Evolutionary conservation across 2,888 invertebrate genomes (phyloP), one percentile per base, ranked within the genome.

Genomic region (Sarcophaga variegata): DNA sequence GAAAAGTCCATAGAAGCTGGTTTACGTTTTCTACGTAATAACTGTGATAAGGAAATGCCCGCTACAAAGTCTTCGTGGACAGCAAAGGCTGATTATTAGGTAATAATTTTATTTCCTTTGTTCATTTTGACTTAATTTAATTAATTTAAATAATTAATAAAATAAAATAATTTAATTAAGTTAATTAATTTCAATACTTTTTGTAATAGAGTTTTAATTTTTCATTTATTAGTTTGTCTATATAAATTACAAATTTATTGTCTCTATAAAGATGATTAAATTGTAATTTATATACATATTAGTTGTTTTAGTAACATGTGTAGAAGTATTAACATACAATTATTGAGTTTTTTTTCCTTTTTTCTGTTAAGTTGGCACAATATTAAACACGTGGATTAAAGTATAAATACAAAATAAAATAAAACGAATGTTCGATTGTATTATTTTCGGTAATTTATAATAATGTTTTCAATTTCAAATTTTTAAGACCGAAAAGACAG

Each of bases 1-100:
- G 94, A 94, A 84, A 93, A 94, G 17, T 94, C 95, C 0, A 95
- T 95, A 78, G 94, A 94, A 89, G 95, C 94, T 12, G 95, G 95
- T 0, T 90, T 95, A 22, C 93, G 93, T 85, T 95, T 94, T 91
- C 91, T 95, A 62, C 93, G 95, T 22, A 91, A 95, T 64, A 94
- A 94, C 90, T 93, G 94, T n/a, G 95, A 95, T 89, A 94, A 94
- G 78, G 91, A 91, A 22, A 89, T 91, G 17, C 88, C 90, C 45
- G 88, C 90, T 3, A 91, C 90, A n/a, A 93, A 93, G 81, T 91
- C 91, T 5, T 92, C 90, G 54, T 93, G 93, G 93, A 90, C 92
- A 2, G 91, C 93, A 25, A 93, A 92, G 77, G 92, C 93, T 2
- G 93, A 93, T 70, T 93, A 93, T 88, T 93, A 90, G 86, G 14